These are phyloP conservation scores for Marcusenius ussheri DNA, from an alignment of 2,113 vertebrate genomes.

Conservation along the genomic window DNA sequence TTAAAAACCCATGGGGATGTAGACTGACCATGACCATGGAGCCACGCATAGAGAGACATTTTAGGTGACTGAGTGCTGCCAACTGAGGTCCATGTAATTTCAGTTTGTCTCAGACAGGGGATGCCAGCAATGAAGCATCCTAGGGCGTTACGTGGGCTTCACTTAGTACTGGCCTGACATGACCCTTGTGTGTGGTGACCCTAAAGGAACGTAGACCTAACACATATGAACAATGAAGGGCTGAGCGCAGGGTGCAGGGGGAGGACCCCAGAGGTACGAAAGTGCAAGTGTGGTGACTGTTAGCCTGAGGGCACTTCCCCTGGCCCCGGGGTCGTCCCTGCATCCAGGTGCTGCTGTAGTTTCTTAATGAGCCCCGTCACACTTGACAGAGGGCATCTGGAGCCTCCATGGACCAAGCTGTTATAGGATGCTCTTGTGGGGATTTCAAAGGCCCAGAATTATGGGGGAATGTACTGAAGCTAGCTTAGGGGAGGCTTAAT, in stretches of 20 bases:
- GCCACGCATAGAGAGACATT: not conserved
- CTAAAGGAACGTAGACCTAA: not conserved
- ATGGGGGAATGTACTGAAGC: not conserved
- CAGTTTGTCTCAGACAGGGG: not conserved
- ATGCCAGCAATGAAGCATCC: not conserved
- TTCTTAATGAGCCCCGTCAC: not conserved
- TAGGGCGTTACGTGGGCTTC: not conserved
- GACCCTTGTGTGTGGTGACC: not conserved
- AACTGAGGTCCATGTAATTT: not conserved
- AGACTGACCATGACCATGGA: not conserved
- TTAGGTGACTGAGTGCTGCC: not conserved
- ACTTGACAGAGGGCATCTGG: not conserved
- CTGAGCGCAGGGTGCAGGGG: not conserved
- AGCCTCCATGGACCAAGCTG: not conserved
- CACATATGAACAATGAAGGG: not conserved
- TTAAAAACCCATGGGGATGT: too few relatives aligned
- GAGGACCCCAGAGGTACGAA: not conserved
- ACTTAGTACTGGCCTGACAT: not conserved
- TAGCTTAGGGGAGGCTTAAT: not conserved
- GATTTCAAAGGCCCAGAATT: not conserved
- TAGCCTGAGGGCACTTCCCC: too few relatives aligned
- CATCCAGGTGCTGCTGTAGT: not conserved
- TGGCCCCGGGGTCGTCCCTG: not conserved
- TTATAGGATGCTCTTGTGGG: not conserved
- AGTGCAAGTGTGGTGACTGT: not conserved